Percentiles rank a stretch among this genome's conserved stretches.
These are phyloP conservation scores for Nephotettix cincticeps DNA, from an alignment of 1,140 invertebrate genomes.

Conservation along the genomic window DNA sequence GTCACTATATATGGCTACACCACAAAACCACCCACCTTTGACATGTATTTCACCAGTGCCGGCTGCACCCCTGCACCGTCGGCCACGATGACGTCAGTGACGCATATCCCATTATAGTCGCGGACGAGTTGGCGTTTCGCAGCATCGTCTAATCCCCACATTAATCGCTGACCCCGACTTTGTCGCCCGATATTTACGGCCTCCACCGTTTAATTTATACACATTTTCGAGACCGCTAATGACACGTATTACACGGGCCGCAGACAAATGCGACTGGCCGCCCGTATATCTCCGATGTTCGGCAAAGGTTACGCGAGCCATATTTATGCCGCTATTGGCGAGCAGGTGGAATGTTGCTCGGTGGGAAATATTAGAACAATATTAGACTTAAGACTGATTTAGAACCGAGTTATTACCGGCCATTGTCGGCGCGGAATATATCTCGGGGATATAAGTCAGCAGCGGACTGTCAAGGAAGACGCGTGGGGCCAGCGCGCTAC, in stretches of 20 bases:
- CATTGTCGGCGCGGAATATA: background rate
- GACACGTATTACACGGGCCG: slow-evolving; percentile 15
- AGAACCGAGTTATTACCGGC: background rate
- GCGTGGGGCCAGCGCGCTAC: too few species aligned
- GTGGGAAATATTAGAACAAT: slow-evolving; percentile 15
- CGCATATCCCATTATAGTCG: too few species aligned
- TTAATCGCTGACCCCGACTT: too few species aligned
- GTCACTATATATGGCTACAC: too few species aligned
- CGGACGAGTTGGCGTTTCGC: too few species aligned
- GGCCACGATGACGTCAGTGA: too few species aligned
- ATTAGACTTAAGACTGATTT: slow-evolving; percentile 20
- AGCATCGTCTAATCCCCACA: too few species aligned
- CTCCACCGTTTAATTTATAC: slow-evolving; percentile 10
- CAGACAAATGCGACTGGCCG: background rate
- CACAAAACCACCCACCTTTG: too few species aligned
- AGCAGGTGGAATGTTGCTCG: slow-evolving; percentile 2
- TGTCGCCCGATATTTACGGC: background rate
- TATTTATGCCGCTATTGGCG: slow-evolving; percentile 16
- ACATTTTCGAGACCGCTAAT: slow-evolving; percentile 16
- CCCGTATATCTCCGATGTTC: slow-evolving; percentile 13
- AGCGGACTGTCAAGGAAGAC: too few species aligned
- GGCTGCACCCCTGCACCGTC: too few species aligned
- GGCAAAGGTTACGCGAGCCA: slow-evolving; percentile 18
- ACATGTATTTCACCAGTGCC: too few species aligned
- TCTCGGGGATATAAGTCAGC: background rate